Evolutionary conservation across 1,140 invertebrate genomes (phyloP), one percentile per base, ranked within the genome.

Genomic region (Drosophila funebris): DNA sequence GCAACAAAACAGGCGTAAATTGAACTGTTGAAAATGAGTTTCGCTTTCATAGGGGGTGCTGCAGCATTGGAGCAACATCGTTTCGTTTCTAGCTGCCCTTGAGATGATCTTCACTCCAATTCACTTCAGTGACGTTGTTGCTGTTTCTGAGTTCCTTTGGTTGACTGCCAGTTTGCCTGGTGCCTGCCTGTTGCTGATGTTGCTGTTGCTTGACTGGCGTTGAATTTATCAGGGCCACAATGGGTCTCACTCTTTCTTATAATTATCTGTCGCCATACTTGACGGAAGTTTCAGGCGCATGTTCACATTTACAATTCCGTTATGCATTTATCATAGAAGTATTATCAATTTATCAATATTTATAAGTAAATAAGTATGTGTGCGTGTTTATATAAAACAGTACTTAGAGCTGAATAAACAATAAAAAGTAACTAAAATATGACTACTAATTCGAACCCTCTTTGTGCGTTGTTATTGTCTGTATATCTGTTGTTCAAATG

Each of bases 201-300:
- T 20, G 41, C 4, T 57, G 20, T 61, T 46, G 41, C 27, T 16
- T 11, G 0, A 11, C 13, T 16, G 37, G 18, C 22, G 31, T 44
- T 18, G 24, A 16, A 18, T 67, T 33, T 73, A 73, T 73, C 70
- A 3, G 24, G 24, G 39, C 39, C 39, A 39, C 58, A 70, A 48
- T 56, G 39, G 11, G 31, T 54, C 31, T 24, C 8, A 52, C 46
- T 16, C 29, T 39, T 13, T 53, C 31, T 61, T 56, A 61, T 50
- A 69, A 73, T 73, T 69, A 73, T 73, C 64, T 73, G 70, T 73
- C 60, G 70, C 62, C 48, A 68, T 62, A 66, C 73, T 78, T 66
- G 78, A 80, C 82, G 82, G 82, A 85, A 87, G 82, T 85, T 75
- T 66, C 37, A 73, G 39, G 22, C 33, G 48, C 53, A 64, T 52